Evolutionary conservation across 2,113 vertebrate species (phyloP), one percentile per base, ranked within the genome.

Genomic region (Chiloscyllium plagiosum): DNA sequence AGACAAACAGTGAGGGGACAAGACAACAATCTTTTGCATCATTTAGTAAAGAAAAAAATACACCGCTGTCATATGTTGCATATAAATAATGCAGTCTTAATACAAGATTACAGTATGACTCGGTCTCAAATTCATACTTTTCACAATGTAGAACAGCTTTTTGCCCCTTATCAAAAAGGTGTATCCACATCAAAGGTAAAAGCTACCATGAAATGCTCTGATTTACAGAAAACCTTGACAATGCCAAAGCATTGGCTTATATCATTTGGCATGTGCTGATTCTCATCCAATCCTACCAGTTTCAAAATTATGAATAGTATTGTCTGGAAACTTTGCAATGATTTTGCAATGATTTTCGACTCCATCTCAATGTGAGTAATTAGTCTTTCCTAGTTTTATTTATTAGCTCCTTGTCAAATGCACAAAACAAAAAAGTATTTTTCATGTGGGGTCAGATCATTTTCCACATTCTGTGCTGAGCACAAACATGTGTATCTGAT

Each of bases 1-100:
- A 72, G 42, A 47, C 68, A 95, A 72, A 70, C 94, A 72, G 26
- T 52, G 22, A 72, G 72, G 50, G 94, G 42, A 95, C 50, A 47
- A 76, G 68, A 52, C 68, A 76, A 61, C 4, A 93, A 66, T 93
- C 65, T 33, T 22, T 93, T 93, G 89, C 61, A 68, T 42, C 13
- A 20, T 93, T 93, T 22, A 52, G 69, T 95, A 22, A 76, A 95
- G 33, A 66, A n/a, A 50, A 68, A 94, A 94, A 70, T 94, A 70
- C 8, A 50, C 70, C 50, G 93, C 37, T 94, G 42, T 94, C 70
- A 42, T 70, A 47, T 95, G 29, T 72, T 95, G 69, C 29, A 24
- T 50, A 95, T 95, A 72, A 52, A 93, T 93, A 68, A 94, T 50
- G 37, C 42, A 69, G 42, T n/a, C 66, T 12, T 94, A 26, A 33